Conservation (phyloP, 2,797 vertebrate genomes). For the Smutsia temminckii region DNA sequence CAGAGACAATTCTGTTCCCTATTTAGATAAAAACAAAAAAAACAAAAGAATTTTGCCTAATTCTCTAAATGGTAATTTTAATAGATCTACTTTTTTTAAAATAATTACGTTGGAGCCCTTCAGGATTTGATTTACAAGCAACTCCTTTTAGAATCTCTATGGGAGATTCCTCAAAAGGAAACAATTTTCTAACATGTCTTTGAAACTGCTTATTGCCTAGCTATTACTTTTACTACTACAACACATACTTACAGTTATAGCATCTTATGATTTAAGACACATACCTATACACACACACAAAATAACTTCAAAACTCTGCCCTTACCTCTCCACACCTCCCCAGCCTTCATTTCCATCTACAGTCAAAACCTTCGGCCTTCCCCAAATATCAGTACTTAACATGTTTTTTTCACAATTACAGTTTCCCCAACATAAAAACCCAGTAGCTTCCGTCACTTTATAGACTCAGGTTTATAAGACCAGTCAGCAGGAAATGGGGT, state of each 20-base stretch:
- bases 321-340: neutral
- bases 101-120: slow-evolving; percentile 49
- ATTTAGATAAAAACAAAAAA: slow-evolving; percentile 31
- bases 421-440: slow-evolving; percentile 18
- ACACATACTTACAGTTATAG: neutral
- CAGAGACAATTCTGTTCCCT: slow-evolving; percentile 67
- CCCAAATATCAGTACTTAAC: neutral
- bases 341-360: neutral
- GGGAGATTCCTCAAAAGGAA: slow-evolving; percentile 59
- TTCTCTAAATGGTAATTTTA: slow-evolving; percentile 48
- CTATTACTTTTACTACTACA: slow-evolving; percentile 40
- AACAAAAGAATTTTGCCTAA: slow-evolving; percentile 25
- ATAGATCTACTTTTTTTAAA: neutral
- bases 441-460: slow-evolving; percentile 34
- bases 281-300: neutral
- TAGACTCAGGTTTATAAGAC: neutral
- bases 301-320: neutral
- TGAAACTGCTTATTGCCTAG: slow-evolving; percentile 55
- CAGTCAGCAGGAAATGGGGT: neutral
- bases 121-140: slow-evolving; percentile 68
- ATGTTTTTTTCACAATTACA: neutral
- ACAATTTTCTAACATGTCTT: slow-evolving; percentile 62
- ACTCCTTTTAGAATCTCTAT: slow-evolving; percentile 26
- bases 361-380: slow-evolving; percentile 38
- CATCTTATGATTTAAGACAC: neutral